Conservation (phyloP, 2,888 invertebrate species). For the Orthosia cruda region DNA sequence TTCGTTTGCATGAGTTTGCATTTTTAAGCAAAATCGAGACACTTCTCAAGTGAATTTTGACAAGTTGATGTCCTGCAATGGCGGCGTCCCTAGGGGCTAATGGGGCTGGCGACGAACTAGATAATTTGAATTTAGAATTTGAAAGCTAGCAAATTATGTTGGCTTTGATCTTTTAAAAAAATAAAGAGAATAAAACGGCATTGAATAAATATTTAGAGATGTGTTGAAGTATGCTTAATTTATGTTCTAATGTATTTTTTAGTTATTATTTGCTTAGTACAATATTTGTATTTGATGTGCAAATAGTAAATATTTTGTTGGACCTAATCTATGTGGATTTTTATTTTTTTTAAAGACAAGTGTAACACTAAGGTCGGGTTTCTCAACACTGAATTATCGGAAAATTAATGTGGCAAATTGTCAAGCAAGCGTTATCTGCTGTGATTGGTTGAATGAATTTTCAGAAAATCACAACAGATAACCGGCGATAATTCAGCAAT, state of each 20-base stretch:
- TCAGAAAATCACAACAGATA: too few relatives aligned
- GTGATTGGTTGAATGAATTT: too few relatives aligned
- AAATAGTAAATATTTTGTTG: not conserved
- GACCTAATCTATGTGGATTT: not conserved
- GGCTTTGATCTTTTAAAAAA: slow-evolving; percentile 65
- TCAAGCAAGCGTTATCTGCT: too few relatives aligned
- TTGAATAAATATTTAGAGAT: slow-evolving; percentile 51
- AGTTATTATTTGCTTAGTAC: slow-evolving; percentile 7
- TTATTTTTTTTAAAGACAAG: not conserved
- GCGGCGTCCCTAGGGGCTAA: slow-evolving; percentile 72
- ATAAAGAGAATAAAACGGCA: slow-evolving; percentile 44
- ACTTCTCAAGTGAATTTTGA: slow-evolving; percentile 83
- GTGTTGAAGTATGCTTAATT: slow-evolving; percentile 20
- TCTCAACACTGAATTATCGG: too few relatives aligned
- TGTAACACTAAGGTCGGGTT: not conserved
- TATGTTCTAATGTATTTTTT: slow-evolving; percentile 17
- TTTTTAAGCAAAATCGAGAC: slow-evolving; percentile 87
- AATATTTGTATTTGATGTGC: not conserved
- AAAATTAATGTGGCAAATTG: too few relatives aligned
- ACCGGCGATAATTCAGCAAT: too few relatives aligned
- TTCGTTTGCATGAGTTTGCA: slow-evolving; percentile 91
- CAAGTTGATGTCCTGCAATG: slow-evolving; percentile 81
- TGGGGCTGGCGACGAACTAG: slow-evolving; percentile 67
- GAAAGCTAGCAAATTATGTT: slow-evolving; percentile 62
- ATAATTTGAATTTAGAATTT: slow-evolving; percentile 72